Conservation (phyloP, 2,797 vertebrate genomes). For the Chlorospingus semifuscus region DNA sequence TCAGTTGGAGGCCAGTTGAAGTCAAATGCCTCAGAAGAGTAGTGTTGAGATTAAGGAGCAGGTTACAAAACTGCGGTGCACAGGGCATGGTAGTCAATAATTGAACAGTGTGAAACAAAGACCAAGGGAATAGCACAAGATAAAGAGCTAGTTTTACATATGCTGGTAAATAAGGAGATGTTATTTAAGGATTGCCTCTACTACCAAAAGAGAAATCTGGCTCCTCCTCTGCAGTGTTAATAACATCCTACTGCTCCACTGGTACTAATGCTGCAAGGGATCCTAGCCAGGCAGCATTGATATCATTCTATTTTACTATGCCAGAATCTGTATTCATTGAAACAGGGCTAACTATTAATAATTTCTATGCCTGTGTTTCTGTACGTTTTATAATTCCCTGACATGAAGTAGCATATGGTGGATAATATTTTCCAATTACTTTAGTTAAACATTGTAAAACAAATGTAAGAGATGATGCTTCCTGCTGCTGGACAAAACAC, state of each 20-base stretch:
- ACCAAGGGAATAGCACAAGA: background rate
- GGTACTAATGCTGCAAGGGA: background rate
- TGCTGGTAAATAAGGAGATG: background rate
- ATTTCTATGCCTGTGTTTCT: background rate
- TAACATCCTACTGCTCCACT: background rate
- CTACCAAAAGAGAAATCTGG: background rate
- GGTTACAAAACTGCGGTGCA: background rate
- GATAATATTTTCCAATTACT: constrained; percentile 31
- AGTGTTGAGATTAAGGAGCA: background rate
- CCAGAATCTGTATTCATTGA: background rate
- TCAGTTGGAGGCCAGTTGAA: background rate
- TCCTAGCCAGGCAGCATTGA: background rate
- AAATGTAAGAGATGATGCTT: background rate
- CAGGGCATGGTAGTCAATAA: background rate
- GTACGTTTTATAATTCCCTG: constrained; percentile 9
- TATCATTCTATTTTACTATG: background rate
- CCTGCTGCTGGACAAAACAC: background rate
- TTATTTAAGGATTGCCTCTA: background rate
- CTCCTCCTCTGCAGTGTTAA: background rate
- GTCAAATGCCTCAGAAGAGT: background rate
- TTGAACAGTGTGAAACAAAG: background rate
- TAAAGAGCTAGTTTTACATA: background rate
- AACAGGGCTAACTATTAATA: background rate
- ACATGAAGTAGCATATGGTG: background rate
- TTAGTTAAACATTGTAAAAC: background rate